Conservation (phyloP, 2,797 vertebrate species). For the Geotria australis region DNA sequence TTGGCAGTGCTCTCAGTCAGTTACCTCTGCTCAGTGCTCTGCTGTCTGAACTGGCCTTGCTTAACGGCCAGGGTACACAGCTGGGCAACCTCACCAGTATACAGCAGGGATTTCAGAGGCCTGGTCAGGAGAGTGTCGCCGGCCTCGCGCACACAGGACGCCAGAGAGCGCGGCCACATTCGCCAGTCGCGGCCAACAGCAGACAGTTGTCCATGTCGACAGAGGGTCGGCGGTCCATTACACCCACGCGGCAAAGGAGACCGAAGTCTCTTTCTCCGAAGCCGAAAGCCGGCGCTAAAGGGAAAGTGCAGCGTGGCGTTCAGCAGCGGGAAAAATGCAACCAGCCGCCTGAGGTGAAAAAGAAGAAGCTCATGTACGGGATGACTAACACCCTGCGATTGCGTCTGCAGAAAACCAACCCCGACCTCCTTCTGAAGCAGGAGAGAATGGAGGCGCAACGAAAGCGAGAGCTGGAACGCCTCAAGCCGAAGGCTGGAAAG, state of each 20-base stretch:
- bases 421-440: slow-evolving; percentile 8
- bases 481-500: slow-evolving; percentile 4
- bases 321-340: no score
- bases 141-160: no score
- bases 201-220: no score
- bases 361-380: slow-evolving; percentile 24
- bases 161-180: no score
- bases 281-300: no score
- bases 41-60: slow-evolving; percentile 33
- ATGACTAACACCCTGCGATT: slow-evolving; percentile 40
- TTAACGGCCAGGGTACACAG: slow-evolving; percentile 9
- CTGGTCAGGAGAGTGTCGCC: no score
- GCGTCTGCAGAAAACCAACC: slow-evolving; percentile 23
- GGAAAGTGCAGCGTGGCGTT: no score
- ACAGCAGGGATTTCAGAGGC: no score
- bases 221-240: no score
- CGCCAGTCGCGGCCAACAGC: no score
- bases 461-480: slow-evolving; percentile 6
- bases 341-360: not conserved
- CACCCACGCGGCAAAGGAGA: no score
- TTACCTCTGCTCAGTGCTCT: slow-evolving; percentile 48
- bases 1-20: slow-evolving; percentile 12
- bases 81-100: not conserved
- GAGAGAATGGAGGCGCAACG: slow-evolving; percentile 17
- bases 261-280: no score